phyloP scores from a whole-genome alignment of 2,888 invertebrate species.

The Fabriciana adippe region DNA sequence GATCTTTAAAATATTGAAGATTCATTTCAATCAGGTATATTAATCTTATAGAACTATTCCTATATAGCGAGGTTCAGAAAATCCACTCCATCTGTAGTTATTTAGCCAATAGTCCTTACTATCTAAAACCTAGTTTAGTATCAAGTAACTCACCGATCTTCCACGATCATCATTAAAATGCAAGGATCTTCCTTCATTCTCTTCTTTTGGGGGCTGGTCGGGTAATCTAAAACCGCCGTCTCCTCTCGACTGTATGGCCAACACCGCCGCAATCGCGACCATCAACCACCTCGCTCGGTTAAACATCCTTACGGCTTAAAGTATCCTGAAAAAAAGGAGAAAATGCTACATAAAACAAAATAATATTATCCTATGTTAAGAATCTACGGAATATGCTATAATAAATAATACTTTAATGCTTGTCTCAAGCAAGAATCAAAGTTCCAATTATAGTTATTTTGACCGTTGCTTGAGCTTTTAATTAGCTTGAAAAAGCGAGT shows the following conservation, averaged over 20 bases:
- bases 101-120: background rate
- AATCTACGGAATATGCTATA: no score
- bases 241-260: conserved; percentile 82
- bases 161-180: conserved; percentile 61
- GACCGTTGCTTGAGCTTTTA: no score
- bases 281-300: conserved; percentile 79
- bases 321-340: conserved; percentile 46
- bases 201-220: conserved; percentile 68
- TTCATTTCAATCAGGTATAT: no score
- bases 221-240: conserved; percentile 84
- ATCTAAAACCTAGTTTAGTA: background rate
- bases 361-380: no score
- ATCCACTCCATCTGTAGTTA: background rate
- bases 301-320: conserved; percentile 53
- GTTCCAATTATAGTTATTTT: no score
- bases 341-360: no score
- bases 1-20: no score
- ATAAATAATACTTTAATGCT: no score
- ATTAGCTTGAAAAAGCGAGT: no score
- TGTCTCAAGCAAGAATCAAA: no score
- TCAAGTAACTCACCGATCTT: conserved; percentile 60
- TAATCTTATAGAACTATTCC: no score
- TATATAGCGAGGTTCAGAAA: no score
- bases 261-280: conserved; percentile 72
- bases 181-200: conserved; percentile 64